Conservation (phyloP, 2,113 vertebrate species). For the Galbula dea region DNA sequence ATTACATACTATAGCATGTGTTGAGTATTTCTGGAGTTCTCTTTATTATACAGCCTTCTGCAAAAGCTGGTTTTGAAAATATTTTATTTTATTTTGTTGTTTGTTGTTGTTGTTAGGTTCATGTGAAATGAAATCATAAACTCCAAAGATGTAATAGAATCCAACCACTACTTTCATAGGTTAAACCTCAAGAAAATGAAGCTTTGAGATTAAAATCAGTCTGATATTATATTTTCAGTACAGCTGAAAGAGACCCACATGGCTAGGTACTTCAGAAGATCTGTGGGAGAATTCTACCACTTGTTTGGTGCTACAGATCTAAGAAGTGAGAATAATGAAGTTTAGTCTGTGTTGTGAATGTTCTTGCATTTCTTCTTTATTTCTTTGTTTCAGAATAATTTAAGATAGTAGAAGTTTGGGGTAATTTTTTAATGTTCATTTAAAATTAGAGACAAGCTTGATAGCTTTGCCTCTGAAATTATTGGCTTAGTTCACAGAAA, state of each 20-base stretch:
- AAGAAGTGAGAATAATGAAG: neutral
- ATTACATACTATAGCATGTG: neutral
- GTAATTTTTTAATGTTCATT: neutral
- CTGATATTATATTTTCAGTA: neutral
- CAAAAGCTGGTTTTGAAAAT: neutral
- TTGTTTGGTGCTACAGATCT: neutral
- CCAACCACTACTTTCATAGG: neutral
- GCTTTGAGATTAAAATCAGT: neutral
- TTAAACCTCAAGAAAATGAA: neutral
- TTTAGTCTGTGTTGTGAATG: neutral
- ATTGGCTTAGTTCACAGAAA: neutral
- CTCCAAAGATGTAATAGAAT: accelerated
- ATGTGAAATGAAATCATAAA: neutral
- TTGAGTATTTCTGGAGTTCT: neutral
- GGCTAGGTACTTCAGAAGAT: neutral
- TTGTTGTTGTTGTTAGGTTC: neutral
- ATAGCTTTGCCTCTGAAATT: neutral
- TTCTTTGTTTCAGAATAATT: neutral
- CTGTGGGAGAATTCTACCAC: neutral
- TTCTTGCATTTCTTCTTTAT: neutral
- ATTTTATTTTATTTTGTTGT: neutral
- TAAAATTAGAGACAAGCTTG: neutral
- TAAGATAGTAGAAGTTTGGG: neutral
- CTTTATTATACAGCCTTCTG: neutral
- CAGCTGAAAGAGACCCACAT: neutral